Evolutionary conservation across 2,888 invertebrate species (phyloP), one percentile per base, ranked within the genome.

Genomic region (Ecdyonurus torrentis): DNA sequence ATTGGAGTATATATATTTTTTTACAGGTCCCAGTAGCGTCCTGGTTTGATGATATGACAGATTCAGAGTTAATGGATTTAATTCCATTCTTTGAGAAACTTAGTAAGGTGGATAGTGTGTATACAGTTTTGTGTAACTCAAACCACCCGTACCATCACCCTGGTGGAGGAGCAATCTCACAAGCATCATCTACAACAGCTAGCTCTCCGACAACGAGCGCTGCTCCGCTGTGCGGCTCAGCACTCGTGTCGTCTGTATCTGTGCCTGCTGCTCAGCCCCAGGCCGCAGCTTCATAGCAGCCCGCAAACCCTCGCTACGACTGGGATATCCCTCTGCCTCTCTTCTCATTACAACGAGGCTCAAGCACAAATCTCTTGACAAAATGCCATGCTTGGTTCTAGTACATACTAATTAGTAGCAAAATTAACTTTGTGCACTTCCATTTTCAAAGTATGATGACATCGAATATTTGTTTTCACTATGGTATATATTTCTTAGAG

Each of bases 21-120:
- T 75, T 75, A 1, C 75, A 91, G 90, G 95, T 99, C 76, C 96
- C 98, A 74, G 97, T 99, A 69, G 91, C 93, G 74, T 97, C 97
- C 68, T 99, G 99, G 99, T 99, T 99, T 79, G 98, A 99, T 79
- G 99, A 99, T 78, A 91, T 92, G 85, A 87, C 89, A 72, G 99
- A 99, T 78, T 89, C 91, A 66, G 98, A 99, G 78, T 83, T 99
- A 68, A 82, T 94, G 73, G 97, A 99, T 80, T 82, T 99, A 75
- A 90, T 99, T 77, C 98, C 98, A 70, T 91, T 97, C 78, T 93
- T 99, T 78, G 98, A 99, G 79, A 91, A 91, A 76, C 82, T 99
- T 70, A 91, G 94, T 78, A 91, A 89, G 80, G 92, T 93, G 74
- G 95, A 97, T 78, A 93, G 93, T 81, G 95, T 98, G 69, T 97